These are phyloP conservation scores for Bibio marci DNA, from an alignment of 2,888 invertebrate species.

Conservation along the genomic window DNA sequence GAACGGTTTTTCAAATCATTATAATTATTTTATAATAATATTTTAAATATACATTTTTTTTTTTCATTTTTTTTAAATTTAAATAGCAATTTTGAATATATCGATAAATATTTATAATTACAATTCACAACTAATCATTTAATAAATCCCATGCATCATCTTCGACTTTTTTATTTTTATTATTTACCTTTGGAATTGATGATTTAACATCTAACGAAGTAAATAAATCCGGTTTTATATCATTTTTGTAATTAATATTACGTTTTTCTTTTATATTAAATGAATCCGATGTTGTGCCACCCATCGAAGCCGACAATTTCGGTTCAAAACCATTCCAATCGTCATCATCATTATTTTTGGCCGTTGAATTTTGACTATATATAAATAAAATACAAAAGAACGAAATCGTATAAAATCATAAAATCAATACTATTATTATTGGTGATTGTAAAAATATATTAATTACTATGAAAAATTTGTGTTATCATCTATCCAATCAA, in stretches of 20 bases:
- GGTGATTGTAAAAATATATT: not conserved
- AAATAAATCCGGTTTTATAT: constrained; percentile 17
- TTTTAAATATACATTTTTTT: too few relatives aligned
- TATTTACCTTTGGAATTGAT: constrained; percentile 16
- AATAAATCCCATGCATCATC: constrained; percentile 43
- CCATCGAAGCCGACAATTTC: not conserved
- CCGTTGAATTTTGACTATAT: constrained; percentile 1
- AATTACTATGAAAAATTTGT: constrained; percentile 9
- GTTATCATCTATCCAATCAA: constrained; percentile 17
- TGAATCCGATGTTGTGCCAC: constrained; percentile 7
- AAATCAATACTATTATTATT: not conserved
- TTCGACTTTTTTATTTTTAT: constrained; percentile 33
- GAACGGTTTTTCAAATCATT: too few relatives aligned
- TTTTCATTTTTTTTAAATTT: too few relatives aligned
- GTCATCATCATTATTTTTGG: constrained; percentile 13
- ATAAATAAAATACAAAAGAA: not conserved
- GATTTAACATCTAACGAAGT: constrained; percentile 26
- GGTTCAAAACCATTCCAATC: constrained; percentile 28
- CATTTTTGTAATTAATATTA: not conserved
- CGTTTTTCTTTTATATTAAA: constrained; percentile 8
- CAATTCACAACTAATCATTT: too few relatives aligned
- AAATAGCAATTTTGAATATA: too few relatives aligned
- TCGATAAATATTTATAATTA: too few relatives aligned
- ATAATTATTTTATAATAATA: too few relatives aligned
- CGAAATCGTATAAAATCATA: not conserved